These are phyloP conservation scores for Laupala kohalensis DNA, from an alignment of 1,140 invertebrate genomes.

Conservation along the genomic window DNA sequence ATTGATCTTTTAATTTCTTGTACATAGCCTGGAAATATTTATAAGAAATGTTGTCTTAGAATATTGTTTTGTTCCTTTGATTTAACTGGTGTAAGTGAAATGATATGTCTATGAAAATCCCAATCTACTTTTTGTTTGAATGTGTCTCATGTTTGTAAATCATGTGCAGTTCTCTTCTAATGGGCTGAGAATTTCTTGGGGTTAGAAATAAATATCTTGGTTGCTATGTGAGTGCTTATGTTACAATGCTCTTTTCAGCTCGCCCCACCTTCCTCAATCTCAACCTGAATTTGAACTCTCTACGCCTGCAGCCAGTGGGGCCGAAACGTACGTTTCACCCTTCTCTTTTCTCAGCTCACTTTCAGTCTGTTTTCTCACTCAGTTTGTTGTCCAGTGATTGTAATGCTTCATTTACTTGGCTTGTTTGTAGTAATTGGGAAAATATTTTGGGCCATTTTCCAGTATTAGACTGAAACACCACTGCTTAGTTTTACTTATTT, in stretches of 20 bases:
- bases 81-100: too few relatives aligned
- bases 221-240: background rate
- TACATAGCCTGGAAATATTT: too few relatives aligned
- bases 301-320: constrained; percentile 63
- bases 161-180: background rate
- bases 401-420: constrained; percentile 3
- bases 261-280: constrained; percentile 92
- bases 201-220: background rate
- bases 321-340: constrained; percentile 49
- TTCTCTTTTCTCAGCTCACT: background rate
- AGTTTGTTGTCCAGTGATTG: constrained; percentile 1
- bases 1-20: too few relatives aligned
- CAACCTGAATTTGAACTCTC: constrained; percentile 81
- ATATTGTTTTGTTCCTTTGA: too few relatives aligned
- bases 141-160: too few relatives aligned
- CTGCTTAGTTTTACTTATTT: background rate
- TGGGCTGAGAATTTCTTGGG: background rate
- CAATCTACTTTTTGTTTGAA: too few relatives aligned
- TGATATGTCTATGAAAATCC: too few relatives aligned
- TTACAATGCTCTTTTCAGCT: constrained; percentile 57
- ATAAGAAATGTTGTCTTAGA: too few relatives aligned
- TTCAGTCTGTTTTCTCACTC: background rate
- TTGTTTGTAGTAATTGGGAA: constrained; percentile 1
- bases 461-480: background rate
- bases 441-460: background rate